Evolutionary conservation across 1,140 invertebrate species (phyloP), one percentile per base, ranked within the genome.

Genomic region (Archegozetes longisetosus): DNA sequence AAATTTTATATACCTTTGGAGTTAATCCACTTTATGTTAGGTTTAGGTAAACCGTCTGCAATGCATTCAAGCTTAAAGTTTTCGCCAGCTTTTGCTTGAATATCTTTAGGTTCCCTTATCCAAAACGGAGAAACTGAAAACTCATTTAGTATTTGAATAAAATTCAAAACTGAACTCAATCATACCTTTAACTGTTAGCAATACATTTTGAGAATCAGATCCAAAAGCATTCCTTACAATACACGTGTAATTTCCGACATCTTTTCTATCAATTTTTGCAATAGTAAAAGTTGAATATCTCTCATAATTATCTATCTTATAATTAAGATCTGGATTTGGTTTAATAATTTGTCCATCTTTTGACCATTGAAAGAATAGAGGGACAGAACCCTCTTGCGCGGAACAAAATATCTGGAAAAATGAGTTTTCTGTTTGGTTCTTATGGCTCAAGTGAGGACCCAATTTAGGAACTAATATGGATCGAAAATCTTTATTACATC

Each of bases 1-100:
- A n/a, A 62, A 27, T 2, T 48, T 9, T 23, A 62, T 57, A 2
- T 24, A 47, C 58, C 58, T 3, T 27, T 53, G 2, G 28, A 23
- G n/a, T 22, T 73, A 48, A 68, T 70, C 90, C 90, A 95, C 2
- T 82, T 85, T 14, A 92, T 83, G 1, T 75, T 79, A 0, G 90
- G 89, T 52, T 82, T 81, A 0, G 90, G 90, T 67, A 89, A 88
- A 1, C 90, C 91, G 58, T 85, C 82, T 0, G 88, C 88, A 70
- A 87, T 83, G 67, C 91, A 95, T 68, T 91, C 82, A 1, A 95
- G 71, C 2, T 80, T 80, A 17, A 89, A 79, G 64, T 84, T 82
- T 68, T 88, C 81, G 1, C 85, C 85, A 12, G 88, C 81, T 2
- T 87, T 83, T 4, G 88, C 86, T 64, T 82, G 87, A 4, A 84